phyloP scores from a whole-genome alignment of 2,113 vertebrate genomes.

The Vombatus ursinus region DNA sequence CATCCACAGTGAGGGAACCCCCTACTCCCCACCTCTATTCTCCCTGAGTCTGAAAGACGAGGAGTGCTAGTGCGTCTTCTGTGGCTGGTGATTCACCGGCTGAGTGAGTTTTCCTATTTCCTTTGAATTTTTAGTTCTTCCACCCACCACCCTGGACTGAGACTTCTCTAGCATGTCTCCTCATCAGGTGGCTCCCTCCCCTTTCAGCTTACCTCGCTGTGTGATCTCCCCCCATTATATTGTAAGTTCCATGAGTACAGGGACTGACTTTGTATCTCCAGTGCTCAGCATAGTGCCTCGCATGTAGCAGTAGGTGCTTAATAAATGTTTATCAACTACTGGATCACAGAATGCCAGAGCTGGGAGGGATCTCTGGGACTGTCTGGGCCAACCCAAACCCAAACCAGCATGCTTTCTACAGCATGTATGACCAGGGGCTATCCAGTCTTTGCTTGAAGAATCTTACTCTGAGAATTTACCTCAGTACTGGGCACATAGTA shows the following conservation, averaged over 20 bases:
- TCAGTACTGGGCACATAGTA: background rate
- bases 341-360: background rate
- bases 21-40: background rate
- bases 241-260: background rate
- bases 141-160: background rate
- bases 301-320: background rate
- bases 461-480: background rate
- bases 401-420: background rate
- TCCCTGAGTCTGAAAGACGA: background rate
- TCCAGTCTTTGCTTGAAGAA: no score
- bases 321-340: background rate
- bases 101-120: background rate
- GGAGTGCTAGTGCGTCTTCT: background rate
- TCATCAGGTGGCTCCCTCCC: no score
- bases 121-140: background rate
- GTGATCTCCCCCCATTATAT: background rate
- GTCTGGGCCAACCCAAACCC: background rate
- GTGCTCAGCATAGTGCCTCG: background rate
- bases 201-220: background rate
- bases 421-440: no score
- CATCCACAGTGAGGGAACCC: background rate
- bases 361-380: background rate
- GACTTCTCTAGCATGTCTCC: background rate
- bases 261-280: background rate
- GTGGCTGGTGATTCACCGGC: background rate